phyloP scores from a whole-genome alignment of 2,113 vertebrate genomes.

The Rutilus rutilus region DNA sequence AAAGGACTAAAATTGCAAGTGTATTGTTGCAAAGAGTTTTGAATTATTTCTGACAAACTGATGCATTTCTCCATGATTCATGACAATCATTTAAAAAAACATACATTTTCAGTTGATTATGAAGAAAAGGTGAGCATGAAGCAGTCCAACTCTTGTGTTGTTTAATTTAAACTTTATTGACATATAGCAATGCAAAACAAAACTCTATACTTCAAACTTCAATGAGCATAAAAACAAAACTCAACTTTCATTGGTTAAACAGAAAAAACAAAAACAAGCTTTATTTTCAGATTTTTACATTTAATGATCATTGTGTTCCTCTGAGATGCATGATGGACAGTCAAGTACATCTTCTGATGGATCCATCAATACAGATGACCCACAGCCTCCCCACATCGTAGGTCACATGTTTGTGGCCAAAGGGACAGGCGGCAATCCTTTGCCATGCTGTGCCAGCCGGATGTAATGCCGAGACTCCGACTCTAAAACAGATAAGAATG shows the following conservation, averaged over 20 bases:
- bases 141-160: not conserved
- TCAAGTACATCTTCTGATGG: slow-evolving; percentile 19
- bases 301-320: not conserved
- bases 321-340: not conserved
- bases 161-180: not conserved
- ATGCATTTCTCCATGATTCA: too few species aligned
- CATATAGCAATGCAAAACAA: not conserved
- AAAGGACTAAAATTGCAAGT: too few species aligned
- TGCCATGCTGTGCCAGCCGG: slow-evolving; percentile 1
- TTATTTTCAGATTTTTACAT: too few species aligned
- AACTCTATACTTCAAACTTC: not conserved
- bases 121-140: not conserved
- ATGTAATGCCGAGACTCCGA: not conserved
- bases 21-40: too few species aligned
- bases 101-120: too few species aligned
- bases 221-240: not conserved
- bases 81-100: too few species aligned
- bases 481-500: not conserved
- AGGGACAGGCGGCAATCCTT: not conserved
- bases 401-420: not conserved
- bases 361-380: not conserved
- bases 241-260: not conserved
- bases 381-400: slow-evolving; percentile 10
- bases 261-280: not conserved
- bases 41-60: too few species aligned